Evolutionary conservation across 30 jellyfish, hydroid and myxozoan species (phyloP), one percentile per base, ranked within the genome.

Genomic region (Aurelia aurita): DNA sequence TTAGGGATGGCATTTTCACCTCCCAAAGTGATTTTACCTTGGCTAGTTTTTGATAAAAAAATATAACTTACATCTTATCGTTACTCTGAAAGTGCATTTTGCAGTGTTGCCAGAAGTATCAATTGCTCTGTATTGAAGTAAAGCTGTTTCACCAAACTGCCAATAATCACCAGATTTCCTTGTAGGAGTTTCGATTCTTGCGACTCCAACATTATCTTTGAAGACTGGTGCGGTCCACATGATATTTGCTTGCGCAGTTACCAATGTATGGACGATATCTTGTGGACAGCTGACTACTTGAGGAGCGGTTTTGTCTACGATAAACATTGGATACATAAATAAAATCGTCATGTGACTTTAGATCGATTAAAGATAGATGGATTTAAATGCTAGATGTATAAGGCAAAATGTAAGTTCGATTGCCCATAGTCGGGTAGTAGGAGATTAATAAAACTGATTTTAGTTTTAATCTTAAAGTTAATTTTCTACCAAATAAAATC

Each of bases 81-180:
- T 79, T 9, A 94, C 97, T 58, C 82, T 85, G 85, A 94, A 94
- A 18, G 85, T 79, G 79, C 99, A 94, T 25, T 61, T 85, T n/a
- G 87, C 97, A 16, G 82, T 43, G 74, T 94, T 94, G 20, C 96
- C 94, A 39, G 99, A 95, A 5, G 86, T 80, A 84, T 94, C 99
- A 31, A 68, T 58, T 8, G 98, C 99, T 65, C 86, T 73, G 66
- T 94, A 94, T 58, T 84, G 97, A 71, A 94, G 67, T 47, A 68
- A 47, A 10, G 73, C 72, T 20, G 87, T 28, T 39, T 82, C 94
- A 18, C 97, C 97, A 53, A 47, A 43, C 9, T 39, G 31, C 97
- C 96, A 94, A 14, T 19, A 23, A 11, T 59, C 82, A 2, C 97
- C 97, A 4, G 96, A 65, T 58, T 71, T 55, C 46, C 89, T 58